These are phyloP conservation scores for Pemphigus obesinymphae DNA, from an alignment of 1,140 invertebrate species.

Conservation along the genomic window DNA sequence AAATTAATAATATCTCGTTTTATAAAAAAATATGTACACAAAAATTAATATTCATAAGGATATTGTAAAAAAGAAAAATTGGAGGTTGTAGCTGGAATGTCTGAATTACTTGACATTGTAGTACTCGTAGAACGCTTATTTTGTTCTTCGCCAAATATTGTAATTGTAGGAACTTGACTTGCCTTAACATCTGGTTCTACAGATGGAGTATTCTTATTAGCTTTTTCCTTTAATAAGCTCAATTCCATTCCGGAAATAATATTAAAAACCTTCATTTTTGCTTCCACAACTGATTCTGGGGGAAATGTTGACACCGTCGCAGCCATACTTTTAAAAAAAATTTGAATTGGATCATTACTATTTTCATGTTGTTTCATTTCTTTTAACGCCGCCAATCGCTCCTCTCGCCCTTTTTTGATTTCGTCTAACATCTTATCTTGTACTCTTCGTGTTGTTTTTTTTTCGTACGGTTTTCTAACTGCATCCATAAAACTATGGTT, in stretches of 20 bases:
- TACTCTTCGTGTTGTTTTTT: background rate
- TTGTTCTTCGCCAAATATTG: background rate
- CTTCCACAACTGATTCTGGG: background rate
- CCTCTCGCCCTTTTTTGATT: background rate
- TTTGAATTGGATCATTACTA: background rate
- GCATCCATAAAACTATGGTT: background rate
- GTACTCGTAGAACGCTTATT: background rate
- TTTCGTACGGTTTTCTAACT: background rate
- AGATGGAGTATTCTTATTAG: background rate
- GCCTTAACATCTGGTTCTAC: background rate
- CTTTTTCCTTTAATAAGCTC: background rate
- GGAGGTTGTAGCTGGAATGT: background rate
- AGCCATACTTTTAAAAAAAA: background rate
- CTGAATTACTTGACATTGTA: background rate
- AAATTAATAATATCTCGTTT: too few relatives aligned
- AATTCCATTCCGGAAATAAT: background rate
- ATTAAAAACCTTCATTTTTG: background rate
- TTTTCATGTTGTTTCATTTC: background rate
- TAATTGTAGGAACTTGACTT: background rate
- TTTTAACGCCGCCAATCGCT: background rate
- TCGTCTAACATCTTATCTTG: background rate
- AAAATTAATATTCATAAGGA: background rate
- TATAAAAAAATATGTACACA: too few relatives aligned
- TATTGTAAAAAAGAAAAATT: background rate
- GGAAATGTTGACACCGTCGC: background rate